phyloP scores from a whole-genome alignment of 2,797 vertebrate genomes.

The Odontamblyopus lacepedii region DNA sequence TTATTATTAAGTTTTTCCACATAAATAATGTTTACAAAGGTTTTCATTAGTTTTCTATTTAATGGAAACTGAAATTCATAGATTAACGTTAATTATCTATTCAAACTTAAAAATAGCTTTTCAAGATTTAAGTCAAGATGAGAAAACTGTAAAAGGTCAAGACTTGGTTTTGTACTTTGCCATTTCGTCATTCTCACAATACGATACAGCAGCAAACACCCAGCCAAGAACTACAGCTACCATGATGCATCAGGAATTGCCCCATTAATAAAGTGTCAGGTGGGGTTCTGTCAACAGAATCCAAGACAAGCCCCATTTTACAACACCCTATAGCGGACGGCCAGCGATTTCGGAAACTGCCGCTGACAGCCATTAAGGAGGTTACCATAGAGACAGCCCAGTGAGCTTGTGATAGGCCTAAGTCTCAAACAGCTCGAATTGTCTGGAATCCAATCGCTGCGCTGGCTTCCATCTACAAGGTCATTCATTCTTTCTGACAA shows the following conservation, averaged over 20 bases:
- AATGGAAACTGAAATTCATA: not conserved
- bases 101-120: not conserved
- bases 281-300: conserved; percentile 26
- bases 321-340: conserved; percentile 22
- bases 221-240: conserved; percentile 5
- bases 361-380: conserved; percentile 75
- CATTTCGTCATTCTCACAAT: not conserved
- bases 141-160: conserved; percentile 1
- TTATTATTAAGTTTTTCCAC: not conserved
- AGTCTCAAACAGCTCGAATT: conserved; percentile 75
- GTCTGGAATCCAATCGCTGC: conserved; percentile 75
- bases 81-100: not conserved
- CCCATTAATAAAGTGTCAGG: not conserved
- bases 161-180: not conserved
- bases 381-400: conserved; percentile 84
- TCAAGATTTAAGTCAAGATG: too few species aligned
- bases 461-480: conserved; percentile 68
- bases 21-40: not conserved
- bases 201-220: conserved; percentile 3
- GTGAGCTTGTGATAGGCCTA: conserved; percentile 75
- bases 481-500: conserved; percentile 72
- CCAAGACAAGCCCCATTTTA: conserved; percentile 16
- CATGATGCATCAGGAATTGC: not conserved
- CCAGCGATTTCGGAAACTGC: conserved; percentile 59
- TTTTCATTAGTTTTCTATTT: not conserved